Conservation (phyloP, 1,140 invertebrate genomes). For the Drosophila pallidifrons region DNA sequence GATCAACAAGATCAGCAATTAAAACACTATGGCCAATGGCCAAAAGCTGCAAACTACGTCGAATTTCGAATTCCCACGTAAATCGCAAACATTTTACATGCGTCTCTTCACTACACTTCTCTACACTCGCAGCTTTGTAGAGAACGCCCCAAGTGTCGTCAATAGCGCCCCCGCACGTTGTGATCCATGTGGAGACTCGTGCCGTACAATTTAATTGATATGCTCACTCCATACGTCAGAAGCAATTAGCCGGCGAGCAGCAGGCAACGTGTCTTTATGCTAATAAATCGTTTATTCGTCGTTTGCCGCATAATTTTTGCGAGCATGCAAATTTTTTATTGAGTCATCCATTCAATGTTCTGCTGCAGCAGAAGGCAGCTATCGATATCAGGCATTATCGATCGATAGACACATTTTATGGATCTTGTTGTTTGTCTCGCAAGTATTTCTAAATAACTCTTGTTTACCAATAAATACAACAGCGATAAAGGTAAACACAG, state of each 20-base stretch:
- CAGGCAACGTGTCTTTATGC: constrained; percentile 64
- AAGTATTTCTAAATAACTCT: constrained; percentile 52
- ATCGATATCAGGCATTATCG: constrained; percentile 33
- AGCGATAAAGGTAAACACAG: constrained; percentile 62
- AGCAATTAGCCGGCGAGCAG: constrained; percentile 53
- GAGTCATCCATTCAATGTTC: constrained; percentile 44
- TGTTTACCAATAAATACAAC: constrained; percentile 73
- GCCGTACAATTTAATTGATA: constrained; percentile 49
- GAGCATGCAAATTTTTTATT: constrained; percentile 20
- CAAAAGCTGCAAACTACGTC: constrained; percentile 25
- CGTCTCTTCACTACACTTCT: constrained; percentile 13
- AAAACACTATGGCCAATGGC: constrained; percentile 18
- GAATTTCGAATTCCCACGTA: constrained; percentile 24
- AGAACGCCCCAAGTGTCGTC: constrained; percentile 47
- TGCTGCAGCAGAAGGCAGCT: constrained; percentile 6
- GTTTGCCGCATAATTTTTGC: not conserved
- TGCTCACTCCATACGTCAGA: constrained; percentile 65
- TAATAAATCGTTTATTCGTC: constrained; percentile 35
- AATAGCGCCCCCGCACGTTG: constrained; percentile 61
- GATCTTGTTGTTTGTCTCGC: constrained; percentile 30
- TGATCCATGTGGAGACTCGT: constrained; percentile 35
- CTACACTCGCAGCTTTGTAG: too few species aligned
- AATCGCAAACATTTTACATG: constrained; percentile 57
- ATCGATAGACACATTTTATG: constrained; percentile 21
- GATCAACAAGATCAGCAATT: not conserved